Evolutionary conservation across 2,888 invertebrate genomes (phyloP).

Genomic region (Tiphia femorata): DNA sequence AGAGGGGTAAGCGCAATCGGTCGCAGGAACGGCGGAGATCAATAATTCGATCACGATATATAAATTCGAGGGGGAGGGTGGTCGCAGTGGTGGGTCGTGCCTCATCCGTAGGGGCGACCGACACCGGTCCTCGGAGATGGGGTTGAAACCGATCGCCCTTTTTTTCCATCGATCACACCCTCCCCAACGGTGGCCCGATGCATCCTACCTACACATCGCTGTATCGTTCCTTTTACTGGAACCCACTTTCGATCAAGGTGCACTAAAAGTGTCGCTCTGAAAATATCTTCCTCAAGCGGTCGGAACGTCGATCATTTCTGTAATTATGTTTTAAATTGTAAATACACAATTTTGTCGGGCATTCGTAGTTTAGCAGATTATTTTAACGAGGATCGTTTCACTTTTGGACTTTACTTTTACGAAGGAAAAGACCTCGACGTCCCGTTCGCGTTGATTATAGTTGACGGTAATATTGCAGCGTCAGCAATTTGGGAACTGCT

Average conservation of each 20-base stretch:
- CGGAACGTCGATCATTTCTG: constrained; percentile 48
- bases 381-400: too few relatives aligned
- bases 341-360: too few relatives aligned
- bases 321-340: too few relatives aligned
- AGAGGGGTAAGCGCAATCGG: constrained; percentile 48
- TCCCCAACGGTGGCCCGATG: constrained; percentile 17
- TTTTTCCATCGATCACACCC: constrained; percentile 59
- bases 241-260: constrained; percentile 47
- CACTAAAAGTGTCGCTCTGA: constrained; percentile 46
- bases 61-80: constrained; percentile 55
- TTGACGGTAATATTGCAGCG: too few relatives aligned
- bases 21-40: constrained; percentile 58
- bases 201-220: constrained; percentile 46
- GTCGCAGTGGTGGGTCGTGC: constrained; percentile 39
- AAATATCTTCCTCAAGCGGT: too few relatives aligned
- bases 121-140: constrained; percentile 49
- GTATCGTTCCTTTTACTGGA: constrained; percentile 47
- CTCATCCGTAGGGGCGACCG: constrained; percentile 49
- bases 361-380: too few relatives aligned
- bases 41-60: constrained; percentile 66
- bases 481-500: too few relatives aligned
- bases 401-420: too few relatives aligned
- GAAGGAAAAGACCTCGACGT: too few relatives aligned
- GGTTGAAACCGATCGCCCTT: constrained; percentile 61
- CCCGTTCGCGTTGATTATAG: too few relatives aligned